Evolutionary conservation across 2,113 vertebrate genomes (phyloP).

Genomic region (Fregetta grallaria): DNA sequence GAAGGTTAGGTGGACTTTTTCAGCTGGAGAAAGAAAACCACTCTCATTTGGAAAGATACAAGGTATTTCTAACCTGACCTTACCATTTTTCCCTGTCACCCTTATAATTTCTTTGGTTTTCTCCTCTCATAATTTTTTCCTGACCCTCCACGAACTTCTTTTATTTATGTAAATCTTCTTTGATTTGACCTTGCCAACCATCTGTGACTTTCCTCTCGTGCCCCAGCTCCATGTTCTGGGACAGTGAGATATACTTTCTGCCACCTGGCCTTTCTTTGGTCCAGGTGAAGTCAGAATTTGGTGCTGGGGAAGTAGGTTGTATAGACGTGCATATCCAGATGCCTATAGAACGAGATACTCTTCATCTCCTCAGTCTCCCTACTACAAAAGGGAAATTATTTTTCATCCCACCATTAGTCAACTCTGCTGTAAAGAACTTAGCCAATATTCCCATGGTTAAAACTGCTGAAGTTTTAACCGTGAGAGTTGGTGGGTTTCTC

Average conservation of each 20-base stretch:
- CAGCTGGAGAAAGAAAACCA: background rate
- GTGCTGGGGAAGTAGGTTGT: background rate
- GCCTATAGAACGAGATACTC: background rate
- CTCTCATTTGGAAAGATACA: background rate
- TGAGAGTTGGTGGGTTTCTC: background rate
- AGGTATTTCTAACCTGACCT: background rate
- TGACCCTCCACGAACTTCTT: background rate
- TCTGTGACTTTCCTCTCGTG: background rate
- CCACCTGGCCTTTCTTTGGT: background rate
- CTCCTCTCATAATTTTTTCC: background rate
- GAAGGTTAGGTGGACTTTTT: background rate
- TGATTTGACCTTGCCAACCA: background rate
- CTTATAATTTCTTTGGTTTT: background rate
- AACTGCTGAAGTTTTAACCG: background rate
- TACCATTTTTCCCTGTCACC: background rate
- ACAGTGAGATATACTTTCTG: background rate
- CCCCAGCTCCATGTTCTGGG: background rate
- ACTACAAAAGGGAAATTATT: background rate
- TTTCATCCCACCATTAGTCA: background rate
- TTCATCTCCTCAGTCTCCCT: background rate
- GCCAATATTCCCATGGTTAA: background rate
- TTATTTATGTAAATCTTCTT: background rate
- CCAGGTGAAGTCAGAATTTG: background rate
- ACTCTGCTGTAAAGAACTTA: background rate
- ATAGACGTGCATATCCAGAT: background rate